Conservation (phyloP, 1,140 invertebrate genomes). For the Leptopilina clavipes region DNA sequence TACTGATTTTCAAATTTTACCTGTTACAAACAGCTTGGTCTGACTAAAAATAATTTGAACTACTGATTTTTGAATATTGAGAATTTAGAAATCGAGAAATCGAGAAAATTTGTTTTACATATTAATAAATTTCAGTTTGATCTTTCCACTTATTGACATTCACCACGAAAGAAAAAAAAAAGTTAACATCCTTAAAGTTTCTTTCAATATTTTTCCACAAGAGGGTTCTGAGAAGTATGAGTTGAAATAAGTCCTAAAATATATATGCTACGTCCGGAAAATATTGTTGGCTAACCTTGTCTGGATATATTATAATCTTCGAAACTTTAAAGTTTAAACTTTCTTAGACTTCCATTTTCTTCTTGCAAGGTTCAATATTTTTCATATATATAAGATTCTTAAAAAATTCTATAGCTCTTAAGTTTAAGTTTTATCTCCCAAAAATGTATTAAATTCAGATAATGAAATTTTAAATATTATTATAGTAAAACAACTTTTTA, state of each 20-base stretch:
- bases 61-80: too few species aligned
- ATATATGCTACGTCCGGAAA: slow-evolving; percentile 29
- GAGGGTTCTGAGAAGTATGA: slow-evolving; percentile 19
- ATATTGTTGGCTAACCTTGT: slow-evolving; percentile 34
- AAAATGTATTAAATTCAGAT: background rate
- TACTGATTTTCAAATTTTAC: too few species aligned
- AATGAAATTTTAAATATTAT: background rate
- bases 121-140: background rate
- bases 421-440: background rate
- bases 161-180: background rate
- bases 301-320: slow-evolving; percentile 9
- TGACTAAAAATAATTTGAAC: too few species aligned
- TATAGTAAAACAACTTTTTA: background rate
- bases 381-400: background rate
- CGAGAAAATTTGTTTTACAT: background rate
- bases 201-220: slow-evolving; percentile 28
- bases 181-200: background rate
- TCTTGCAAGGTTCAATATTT: background rate
- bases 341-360: slow-evolving; percentile 31
- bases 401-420: slow-evolving; percentile 17
- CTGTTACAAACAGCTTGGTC: too few species aligned
- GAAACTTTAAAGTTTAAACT: background rate
- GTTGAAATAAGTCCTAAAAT: too few species aligned
- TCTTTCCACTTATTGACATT: background rate
- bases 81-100: too few species aligned